These are phyloP conservation scores for Globodera rostochiensis DNA, from an alignment of 1,140 invertebrate species.

Conservation along the genomic window DNA sequence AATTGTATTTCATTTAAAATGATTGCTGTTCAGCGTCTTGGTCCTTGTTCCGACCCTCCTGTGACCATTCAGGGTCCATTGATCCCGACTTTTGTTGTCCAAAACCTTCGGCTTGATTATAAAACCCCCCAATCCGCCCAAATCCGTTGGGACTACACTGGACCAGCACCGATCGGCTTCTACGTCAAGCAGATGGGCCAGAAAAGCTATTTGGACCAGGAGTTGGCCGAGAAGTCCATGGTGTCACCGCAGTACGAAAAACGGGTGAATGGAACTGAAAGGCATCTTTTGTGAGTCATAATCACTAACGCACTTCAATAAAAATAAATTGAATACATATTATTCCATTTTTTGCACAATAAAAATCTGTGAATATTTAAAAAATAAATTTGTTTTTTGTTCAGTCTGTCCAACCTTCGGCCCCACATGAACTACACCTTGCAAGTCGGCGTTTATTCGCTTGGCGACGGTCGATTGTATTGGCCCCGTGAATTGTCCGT, in stretches of 20 bases:
- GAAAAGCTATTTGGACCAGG: conserved; percentile 60
- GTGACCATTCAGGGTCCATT: conserved; percentile 53
- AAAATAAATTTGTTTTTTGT: neutral
- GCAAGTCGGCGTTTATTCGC: conserved; percentile 56
- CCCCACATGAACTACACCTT: conserved; percentile 64
- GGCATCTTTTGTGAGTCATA: conserved; percentile 44
- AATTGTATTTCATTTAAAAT: neutral
- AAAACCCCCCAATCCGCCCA: conserved; percentile 60
- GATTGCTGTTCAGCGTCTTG: conserved; percentile 55
- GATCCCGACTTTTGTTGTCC: conserved; percentile 54
- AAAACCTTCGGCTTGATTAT: conserved; percentile 60
- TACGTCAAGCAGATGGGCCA: conserved; percentile 62
- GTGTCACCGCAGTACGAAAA: conserved; percentile 56
- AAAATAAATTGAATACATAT: no score
- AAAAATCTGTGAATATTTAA: no score
- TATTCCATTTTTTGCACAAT: no score
- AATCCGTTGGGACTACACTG: conserved; percentile 57
- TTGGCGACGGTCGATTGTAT: conserved; percentile 50
- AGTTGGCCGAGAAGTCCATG: conserved; percentile 54
- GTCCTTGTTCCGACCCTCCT: conserved; percentile 62
- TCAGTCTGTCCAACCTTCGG: conserved; percentile 50
- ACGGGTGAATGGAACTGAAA: conserved; percentile 43
- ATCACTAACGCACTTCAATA: neutral
- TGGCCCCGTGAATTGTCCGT: conserved; percentile 59
- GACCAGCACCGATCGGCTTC: conserved; percentile 47